These are phyloP conservation scores for Tupiocoris notatus DNA, from an alignment of 2,888 invertebrate genomes.

Conservation along the genomic window DNA sequence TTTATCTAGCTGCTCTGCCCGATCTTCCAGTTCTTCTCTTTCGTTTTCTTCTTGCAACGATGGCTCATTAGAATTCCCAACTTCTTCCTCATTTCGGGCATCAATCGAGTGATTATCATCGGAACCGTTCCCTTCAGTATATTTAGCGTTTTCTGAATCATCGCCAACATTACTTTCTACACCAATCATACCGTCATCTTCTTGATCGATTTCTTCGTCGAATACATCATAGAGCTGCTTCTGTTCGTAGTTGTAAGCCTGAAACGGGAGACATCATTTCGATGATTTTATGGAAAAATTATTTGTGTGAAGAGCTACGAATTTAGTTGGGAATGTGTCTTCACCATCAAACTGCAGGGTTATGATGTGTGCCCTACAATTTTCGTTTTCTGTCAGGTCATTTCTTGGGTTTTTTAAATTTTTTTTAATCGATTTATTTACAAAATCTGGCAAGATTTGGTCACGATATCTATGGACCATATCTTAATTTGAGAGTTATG, in stretches of 20 bases:
- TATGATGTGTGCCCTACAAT: too few relatives aligned
- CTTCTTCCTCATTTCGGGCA: too few relatives aligned
- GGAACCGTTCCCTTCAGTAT: too few relatives aligned
- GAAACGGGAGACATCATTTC: not conserved
- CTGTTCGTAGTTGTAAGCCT: conserved; percentile 18
- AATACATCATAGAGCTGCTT: conserved; percentile 12
- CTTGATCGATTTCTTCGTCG: conserved; percentile 46
- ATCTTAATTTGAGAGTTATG: too few relatives aligned
- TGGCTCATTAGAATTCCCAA: not conserved
- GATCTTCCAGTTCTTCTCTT: conserved; percentile 50
- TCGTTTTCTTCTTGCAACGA: not conserved
- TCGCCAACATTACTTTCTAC: conserved; percentile 47
- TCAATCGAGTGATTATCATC: not conserved
- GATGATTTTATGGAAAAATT: not conserved
- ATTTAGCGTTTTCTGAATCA: conserved; percentile 41
- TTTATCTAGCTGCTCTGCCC: conserved; percentile 57
- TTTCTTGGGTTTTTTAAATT: too few relatives aligned
- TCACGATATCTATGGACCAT: too few relatives aligned
- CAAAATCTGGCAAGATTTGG: too few relatives aligned
- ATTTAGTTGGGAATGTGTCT: not conserved
- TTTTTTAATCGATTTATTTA: too few relatives aligned
- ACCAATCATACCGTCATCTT: conserved; percentile 44
- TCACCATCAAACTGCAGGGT: too few relatives aligned
- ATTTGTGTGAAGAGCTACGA: not conserved
- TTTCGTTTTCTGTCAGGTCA: conserved; percentile 1